Evolutionary conservation across 2,888 invertebrate genomes (phyloP).

Genomic region (Ormia ochracea): DNA sequence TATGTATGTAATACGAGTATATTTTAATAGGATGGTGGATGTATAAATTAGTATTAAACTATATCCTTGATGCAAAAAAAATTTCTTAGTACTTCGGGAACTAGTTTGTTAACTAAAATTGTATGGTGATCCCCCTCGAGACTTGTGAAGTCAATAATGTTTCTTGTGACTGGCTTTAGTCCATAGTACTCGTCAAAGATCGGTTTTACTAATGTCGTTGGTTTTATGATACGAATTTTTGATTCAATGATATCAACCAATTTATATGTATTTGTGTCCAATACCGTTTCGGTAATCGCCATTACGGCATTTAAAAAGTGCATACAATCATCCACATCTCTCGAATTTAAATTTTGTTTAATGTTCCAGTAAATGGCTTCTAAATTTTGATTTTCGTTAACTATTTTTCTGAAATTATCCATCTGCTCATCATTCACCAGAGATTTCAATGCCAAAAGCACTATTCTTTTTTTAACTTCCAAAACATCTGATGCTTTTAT

Average conservation of each 20-base stretch:
- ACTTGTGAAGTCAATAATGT: conserved; percentile 69
- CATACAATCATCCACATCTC: conserved; percentile 9
- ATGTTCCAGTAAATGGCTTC: conserved; percentile 21
- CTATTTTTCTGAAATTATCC: not conserved
- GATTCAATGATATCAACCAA: conserved; percentile 23
- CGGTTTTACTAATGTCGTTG: conserved; percentile 4
- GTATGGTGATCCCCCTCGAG: conserved; percentile 83
- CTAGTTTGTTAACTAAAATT: conserved; percentile 81
- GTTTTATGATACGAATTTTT: conserved; percentile 30
- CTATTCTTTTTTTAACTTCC: conserved; percentile 13
- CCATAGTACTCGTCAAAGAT: conserved; percentile 43
- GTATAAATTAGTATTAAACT: not conserved
- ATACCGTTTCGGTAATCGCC: not conserved
- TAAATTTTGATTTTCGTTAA: not conserved
- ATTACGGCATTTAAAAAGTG: conserved; percentile 15
- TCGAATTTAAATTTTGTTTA: not conserved
- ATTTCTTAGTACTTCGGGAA: conserved; percentile 80
- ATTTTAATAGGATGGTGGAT: not conserved
- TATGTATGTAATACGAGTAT: not conserved
- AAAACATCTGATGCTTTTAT: not conserved
- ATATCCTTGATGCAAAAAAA: conserved; percentile 7
- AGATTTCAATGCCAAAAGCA: not conserved
- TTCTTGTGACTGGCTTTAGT: conserved; percentile 29
- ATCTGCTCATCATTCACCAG: not conserved
- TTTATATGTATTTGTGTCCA: conserved; percentile 7